Base-by-base conservation (phyloP, 2,888 invertebrate species). In the Sinohyriopsis cumingii region DNA sequence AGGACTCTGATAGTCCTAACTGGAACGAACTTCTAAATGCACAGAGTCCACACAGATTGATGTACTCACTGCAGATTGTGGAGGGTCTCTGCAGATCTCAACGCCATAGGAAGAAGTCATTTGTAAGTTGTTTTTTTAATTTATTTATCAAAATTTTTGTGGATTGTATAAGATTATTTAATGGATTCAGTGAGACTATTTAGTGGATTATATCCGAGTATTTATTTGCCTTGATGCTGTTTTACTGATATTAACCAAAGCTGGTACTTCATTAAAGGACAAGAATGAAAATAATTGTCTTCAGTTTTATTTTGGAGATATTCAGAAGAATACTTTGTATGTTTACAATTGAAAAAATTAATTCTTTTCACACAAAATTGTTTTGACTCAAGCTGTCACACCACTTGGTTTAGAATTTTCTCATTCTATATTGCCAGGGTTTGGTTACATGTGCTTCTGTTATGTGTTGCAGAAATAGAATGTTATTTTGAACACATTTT, bases 21-120 rank as follows among this genome's bases (percentile, higher is more conserved):
- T 89, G 89, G 89, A 82, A 85, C 71, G 94, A 95, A 80, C 90
- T 97, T 1, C 92, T 98, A 19, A 95, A 97, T 91, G 95, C 96
- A 0, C 93, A 94, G 53, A 96, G 95, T 88, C 95, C 97, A 0
- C 97, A 97, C 90, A 96, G 96, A 88, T 93, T 98, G 67, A 97
- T 97, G 96, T 98, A 98, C 89, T 96, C 96, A 0, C 90, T 97
- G 73, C 96, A 97, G 89, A 97, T 97, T 78, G 95, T 97, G 0
- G 95, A 95, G 88, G 94, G 94, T 56, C 90, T 95, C 33, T 89
- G 89, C 1, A 77, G 85, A 54, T 83, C 83, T 20, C 82, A 84
- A 5, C 84, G 80, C 71, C 78, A 83, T 25, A 73, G 86, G 59
- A 77, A 84, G 19, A 84, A 82, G 65, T 82, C 83, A 19, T 71